Evolutionary conservation across 2,888 invertebrate genomes (phyloP).

Genomic region (Crepidodera aurea): DNA sequence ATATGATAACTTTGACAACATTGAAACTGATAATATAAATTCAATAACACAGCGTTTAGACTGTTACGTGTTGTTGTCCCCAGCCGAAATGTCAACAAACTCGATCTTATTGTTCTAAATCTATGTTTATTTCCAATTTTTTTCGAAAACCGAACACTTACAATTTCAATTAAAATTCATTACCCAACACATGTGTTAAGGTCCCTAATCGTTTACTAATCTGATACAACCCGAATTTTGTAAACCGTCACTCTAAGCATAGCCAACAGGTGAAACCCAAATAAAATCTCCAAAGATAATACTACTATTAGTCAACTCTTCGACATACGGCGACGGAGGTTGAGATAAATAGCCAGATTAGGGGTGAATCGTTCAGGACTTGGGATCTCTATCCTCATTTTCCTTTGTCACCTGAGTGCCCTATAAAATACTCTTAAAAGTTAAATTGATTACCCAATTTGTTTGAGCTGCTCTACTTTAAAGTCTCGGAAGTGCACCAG

Average conservation of each 20-base stretch:
- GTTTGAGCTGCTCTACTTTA: slow-evolving; percentile 10
- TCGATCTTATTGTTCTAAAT: no score
- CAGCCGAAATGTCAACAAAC: no score
- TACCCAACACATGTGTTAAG: no score
- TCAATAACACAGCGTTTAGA: no score
- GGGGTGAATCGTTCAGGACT: slow-evolving; percentile 21
- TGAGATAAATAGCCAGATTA: slow-evolving; percentile 29
- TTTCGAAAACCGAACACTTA: no score
- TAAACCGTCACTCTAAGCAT: not conserved
- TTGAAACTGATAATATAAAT: no score
- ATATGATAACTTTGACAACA: no score
- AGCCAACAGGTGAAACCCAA: slow-evolving; percentile 29
- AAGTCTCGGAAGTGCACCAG: slow-evolving; percentile 1
- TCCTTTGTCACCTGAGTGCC: slow-evolving; percentile 25
- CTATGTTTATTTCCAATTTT: no score
- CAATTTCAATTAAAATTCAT: no score
- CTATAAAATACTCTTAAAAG: slow-evolving; percentile 25
- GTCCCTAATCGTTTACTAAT: no score
- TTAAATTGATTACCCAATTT: slow-evolving; percentile 28
- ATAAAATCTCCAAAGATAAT: slow-evolving; percentile 21
- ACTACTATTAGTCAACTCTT: slow-evolving; percentile 28
- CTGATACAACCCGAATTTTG: not conserved
- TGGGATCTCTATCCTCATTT: slow-evolving; percentile 23
- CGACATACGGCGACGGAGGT: slow-evolving; percentile 19
- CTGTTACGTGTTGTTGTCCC: no score